phyloP scores from a whole-genome alignment of 2,888 invertebrate genomes.

The Agrotis clavis region DNA sequence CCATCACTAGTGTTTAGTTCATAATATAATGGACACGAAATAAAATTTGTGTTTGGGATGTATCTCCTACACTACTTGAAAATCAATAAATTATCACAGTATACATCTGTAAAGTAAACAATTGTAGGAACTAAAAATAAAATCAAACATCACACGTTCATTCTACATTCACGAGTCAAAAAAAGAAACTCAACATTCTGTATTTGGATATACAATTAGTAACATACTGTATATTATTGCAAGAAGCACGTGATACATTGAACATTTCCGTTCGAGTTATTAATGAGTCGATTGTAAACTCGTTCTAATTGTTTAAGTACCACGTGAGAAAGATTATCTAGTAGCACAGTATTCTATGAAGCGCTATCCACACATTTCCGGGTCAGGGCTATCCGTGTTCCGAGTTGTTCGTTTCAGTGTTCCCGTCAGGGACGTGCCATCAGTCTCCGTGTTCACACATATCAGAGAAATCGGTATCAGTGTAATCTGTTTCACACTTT shows the following conservation, averaged over 20 bases:
- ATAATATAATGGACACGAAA: neutral
- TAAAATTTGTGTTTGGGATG: neutral
- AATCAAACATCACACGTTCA: neutral
- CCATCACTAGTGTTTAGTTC: too few species aligned
- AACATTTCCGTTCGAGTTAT: constrained; percentile 34
- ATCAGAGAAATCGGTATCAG: too few species aligned
- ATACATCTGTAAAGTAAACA: neutral
- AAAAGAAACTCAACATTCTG: constrained; percentile 32
- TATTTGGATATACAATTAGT: constrained; percentile 31
- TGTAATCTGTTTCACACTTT: too few species aligned
- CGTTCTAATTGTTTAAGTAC: constrained; percentile 37
- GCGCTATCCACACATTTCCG: too few species aligned
- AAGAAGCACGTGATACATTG: constrained; percentile 41
- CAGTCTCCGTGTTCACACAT: too few species aligned
- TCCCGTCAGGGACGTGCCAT: too few species aligned
- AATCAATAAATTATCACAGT: neutral
- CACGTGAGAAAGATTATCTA: constrained; percentile 13
- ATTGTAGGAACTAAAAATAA: neutral
- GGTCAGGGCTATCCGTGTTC: too few species aligned
- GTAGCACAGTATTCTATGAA: neutral
- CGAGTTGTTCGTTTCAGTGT: too few species aligned
- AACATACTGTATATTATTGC: constrained; percentile 41
- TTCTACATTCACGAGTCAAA: constrained; percentile 19
- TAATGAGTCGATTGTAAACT: constrained; percentile 41
- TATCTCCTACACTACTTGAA: neutral